Evolutionary conservation across 1,140 invertebrate species (phyloP).

Genomic region (Papilio polytes): DNA sequence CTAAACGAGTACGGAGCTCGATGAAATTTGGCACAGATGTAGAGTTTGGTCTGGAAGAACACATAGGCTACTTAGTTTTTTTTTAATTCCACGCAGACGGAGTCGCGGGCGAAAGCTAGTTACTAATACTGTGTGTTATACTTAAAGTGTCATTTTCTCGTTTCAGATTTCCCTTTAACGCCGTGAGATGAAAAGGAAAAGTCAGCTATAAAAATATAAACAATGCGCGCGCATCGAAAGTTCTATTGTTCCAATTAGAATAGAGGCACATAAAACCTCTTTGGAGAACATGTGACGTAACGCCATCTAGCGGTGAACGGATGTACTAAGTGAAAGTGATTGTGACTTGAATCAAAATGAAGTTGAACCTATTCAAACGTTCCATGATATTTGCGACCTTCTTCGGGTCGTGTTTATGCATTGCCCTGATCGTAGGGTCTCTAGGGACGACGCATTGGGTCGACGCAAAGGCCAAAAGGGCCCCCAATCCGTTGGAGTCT

Average conservation of each 20-base stretch:
- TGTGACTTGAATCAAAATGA: constrained; percentile 64
- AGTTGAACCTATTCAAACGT: constrained; percentile 87
- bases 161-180: constrained; percentile 67
- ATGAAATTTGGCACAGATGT: too few relatives aligned
- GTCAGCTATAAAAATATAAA: constrained; percentile 51
- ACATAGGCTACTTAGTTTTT: too few relatives aligned
- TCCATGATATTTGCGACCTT: constrained; percentile 95
- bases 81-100: too few relatives aligned
- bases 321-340: constrained; percentile 53
- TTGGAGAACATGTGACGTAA: constrained; percentile 49
- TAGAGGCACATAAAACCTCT: constrained; percentile 45
- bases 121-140: not conserved
- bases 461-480: constrained; percentile 88
- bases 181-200: constrained; percentile 53
- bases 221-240: constrained; percentile 45
- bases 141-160: constrained; percentile 45
- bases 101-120: too few relatives aligned
- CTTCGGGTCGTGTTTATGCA: constrained; percentile 92
- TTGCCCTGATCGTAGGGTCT: constrained; percentile 92
- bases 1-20: too few relatives aligned
- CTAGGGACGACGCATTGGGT: constrained; percentile 96
- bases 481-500: constrained; percentile 88
- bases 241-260: constrained; percentile 46
- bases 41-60: too few relatives aligned
- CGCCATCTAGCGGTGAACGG: constrained; percentile 47